A percentile compares a stretch with the other conserved stretches of the same genome.
These are phyloP conservation scores for Keiferia lycopersicella DNA, from an alignment of 2,888 invertebrate species.

Conservation along the genomic window DNA sequence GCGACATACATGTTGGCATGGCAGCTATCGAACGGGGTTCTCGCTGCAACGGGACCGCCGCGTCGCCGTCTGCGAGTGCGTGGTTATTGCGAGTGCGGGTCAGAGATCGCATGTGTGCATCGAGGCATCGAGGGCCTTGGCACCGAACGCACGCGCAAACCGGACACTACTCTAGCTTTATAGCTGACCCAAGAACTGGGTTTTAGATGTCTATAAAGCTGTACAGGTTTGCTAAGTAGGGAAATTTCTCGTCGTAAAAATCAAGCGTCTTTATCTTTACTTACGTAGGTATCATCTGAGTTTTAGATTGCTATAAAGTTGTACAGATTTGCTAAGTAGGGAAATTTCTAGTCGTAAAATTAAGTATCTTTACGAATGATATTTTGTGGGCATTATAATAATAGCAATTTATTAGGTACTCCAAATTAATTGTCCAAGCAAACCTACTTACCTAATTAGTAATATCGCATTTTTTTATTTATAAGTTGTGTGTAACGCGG, in stretches of 20 bases:
- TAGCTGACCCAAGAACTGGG: background rate
- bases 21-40: conserved; percentile 12
- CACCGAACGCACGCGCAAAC: conserved; percentile 1
- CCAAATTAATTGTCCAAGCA: background rate
- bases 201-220: background rate
- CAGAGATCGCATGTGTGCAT: conserved; percentile 18
- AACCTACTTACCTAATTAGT: background rate
- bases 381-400: too few species aligned
- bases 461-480: too few species aligned
- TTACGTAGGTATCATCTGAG: too few species aligned
- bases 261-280: background rate
- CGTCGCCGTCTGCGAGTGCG: background rate
- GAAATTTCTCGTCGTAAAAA: background rate
- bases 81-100: background rate
- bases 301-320: background rate
- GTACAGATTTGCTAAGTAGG: background rate
- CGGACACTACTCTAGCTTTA: conserved; percentile 7
- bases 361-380: too few species aligned
- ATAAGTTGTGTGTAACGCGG: too few species aligned
- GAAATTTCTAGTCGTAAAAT: background rate
- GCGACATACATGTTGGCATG: background rate
- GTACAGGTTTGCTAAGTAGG: background rate
- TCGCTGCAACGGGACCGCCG: background rate
- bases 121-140: conserved; percentile 12
- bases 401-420: background rate